These are phyloP conservation scores for Charanyca ferruginea DNA, from an alignment of 2,888 invertebrate genomes.

Conservation along the genomic window DNA sequence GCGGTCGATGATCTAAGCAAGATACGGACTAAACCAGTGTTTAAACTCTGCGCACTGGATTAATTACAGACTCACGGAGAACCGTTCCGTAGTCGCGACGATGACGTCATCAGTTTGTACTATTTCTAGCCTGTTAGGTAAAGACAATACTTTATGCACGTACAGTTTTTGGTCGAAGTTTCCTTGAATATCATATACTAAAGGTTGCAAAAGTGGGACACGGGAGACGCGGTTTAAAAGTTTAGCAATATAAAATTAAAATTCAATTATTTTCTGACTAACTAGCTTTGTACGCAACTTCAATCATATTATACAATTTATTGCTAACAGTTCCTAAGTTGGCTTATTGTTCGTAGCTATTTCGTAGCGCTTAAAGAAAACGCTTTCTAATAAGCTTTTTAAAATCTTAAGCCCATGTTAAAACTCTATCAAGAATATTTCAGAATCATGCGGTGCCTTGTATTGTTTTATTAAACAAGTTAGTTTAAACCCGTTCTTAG, in stretches of 20 bases:
- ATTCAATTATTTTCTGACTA: slow-evolving; percentile 17
- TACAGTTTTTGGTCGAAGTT: slow-evolving; percentile 23
- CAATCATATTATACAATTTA: not conserved
- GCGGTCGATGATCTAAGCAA: slow-evolving; percentile 69
- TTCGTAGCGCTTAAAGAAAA: not conserved
- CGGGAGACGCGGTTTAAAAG: slow-evolving; percentile 17
- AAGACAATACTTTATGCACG: slow-evolving; percentile 13
- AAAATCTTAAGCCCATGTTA: not conserved
- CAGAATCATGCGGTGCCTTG: not conserved
- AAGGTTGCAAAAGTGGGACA: slow-evolving; percentile 22
- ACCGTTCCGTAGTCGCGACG: slow-evolving; percentile 39
- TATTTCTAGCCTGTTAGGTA: slow-evolving; percentile 13
- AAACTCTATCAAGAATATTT: not conserved
- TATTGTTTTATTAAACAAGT: slow-evolving; percentile 4
- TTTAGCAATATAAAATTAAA: slow-evolving; percentile 18
- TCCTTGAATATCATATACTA: slow-evolving; percentile 21
- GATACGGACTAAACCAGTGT: slow-evolving; percentile 52
- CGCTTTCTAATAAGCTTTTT: slow-evolving; percentile 4
- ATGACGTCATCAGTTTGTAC: slow-evolving; percentile 47
- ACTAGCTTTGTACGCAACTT: slow-evolving; percentile 7
- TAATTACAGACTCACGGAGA: slow-evolving; percentile 49
- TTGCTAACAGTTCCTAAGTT: not conserved
- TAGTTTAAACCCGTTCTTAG: not conserved
- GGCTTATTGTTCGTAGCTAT: not conserved
- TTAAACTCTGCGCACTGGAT: slow-evolving; percentile 41